These are phyloP conservation scores for Plebejus argus DNA, from an alignment of 2,888 invertebrate species.

Conservation along the genomic window DNA sequence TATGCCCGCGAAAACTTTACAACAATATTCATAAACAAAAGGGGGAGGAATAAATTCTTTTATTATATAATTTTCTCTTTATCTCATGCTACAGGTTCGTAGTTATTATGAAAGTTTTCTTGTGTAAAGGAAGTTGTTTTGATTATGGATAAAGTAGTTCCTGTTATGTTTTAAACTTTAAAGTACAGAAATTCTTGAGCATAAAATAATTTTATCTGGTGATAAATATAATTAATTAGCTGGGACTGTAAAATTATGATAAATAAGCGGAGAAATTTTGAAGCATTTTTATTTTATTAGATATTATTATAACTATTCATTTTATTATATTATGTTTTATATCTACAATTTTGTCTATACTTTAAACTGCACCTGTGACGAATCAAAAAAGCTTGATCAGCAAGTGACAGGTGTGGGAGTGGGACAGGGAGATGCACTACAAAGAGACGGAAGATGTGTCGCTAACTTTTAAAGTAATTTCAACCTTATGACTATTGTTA, in stretches of 20 bases:
- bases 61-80: slow-evolving; percentile 4
- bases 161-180: neutral
- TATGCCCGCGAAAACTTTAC: slow-evolving; percentile 11
- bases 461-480: slow-evolving; percentile 21
- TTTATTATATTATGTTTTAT: neutral
- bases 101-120: slow-evolving; percentile 9
- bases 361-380: slow-evolving; percentile 47
- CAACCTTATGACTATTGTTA: neutral
- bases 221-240: neutral
- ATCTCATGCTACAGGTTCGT: neutral
- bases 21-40: slow-evolving; percentile 19
- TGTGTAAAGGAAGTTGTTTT: neutral
- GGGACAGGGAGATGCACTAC: slow-evolving; percentile 37
- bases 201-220: neutral
- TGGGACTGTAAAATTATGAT: too few species aligned
- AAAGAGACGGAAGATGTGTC: slow-evolving; percentile 37
- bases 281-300: neutral
- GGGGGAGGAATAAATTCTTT: neutral
- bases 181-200: neutral
- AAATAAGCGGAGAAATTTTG: neutral
- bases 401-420: slow-evolving; percentile 47
- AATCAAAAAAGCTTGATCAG: slow-evolving; percentile 49
- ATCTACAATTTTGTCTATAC: slow-evolving; percentile 41
- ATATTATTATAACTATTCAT: neutral
- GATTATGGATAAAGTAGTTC: neutral